phyloP scores from a whole-genome alignment of 2,113 vertebrate genomes.

The Macaca fascicularis region DNA sequence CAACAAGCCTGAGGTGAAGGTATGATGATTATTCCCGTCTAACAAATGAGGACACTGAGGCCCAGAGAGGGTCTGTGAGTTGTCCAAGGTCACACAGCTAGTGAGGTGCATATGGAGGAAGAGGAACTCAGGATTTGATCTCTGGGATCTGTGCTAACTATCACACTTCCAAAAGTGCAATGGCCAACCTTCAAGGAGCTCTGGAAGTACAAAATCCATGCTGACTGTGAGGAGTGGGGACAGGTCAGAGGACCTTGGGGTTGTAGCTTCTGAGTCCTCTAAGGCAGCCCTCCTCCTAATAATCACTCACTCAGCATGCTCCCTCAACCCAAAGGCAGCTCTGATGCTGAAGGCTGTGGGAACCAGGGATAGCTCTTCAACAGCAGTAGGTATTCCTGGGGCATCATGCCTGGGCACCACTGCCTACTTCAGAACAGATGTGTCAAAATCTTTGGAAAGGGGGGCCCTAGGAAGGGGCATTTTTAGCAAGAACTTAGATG shows the following conservation, averaged over 20 bases:
- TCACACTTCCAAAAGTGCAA: not conserved
- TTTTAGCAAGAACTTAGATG: not conserved
- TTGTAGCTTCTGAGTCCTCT: not conserved
- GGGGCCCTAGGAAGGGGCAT: not conserved
- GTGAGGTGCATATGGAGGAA: not conserved
- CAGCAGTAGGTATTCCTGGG: not conserved
- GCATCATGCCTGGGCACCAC: not conserved
- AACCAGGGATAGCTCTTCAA: not conserved
- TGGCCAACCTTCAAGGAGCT: not conserved
- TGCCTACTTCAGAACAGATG: not conserved
- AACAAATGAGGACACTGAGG: not conserved
- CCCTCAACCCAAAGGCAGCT: not conserved
- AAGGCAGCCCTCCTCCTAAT: not conserved
- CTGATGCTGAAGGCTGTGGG: not conserved
- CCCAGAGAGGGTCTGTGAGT: not conserved
- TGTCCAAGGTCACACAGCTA: not conserved
- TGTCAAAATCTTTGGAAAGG: not conserved
- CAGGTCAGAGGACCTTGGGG: not conserved
- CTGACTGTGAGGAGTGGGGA: not conserved
- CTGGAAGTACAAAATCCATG: not conserved
- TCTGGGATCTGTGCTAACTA: not conserved
- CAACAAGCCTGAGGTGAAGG: not conserved
- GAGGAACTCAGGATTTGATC: not conserved
- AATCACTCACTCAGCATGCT: too few relatives aligned
- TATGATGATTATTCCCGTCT: not conserved